phyloP scores from a whole-genome alignment of 2,888 invertebrate genomes.

The Rapana venosa region DNA sequence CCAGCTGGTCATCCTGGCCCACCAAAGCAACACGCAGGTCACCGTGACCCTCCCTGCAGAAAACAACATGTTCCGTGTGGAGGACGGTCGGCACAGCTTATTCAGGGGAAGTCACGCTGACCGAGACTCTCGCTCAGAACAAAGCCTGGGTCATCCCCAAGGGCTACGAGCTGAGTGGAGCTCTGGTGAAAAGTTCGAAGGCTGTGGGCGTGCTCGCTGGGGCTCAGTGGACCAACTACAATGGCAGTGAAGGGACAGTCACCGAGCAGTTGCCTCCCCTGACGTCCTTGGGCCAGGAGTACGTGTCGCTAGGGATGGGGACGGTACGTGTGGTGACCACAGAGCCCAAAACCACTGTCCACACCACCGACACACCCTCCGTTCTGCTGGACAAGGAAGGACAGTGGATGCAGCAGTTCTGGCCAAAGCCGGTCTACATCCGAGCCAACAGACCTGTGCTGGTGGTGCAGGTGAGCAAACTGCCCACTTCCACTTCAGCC shows the following conservation, averaged over 20 bases:
- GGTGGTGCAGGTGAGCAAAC: slow-evolving; percentile 31
- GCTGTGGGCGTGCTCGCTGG: slow-evolving; percentile 42
- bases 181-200: background rate
- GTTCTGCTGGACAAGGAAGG: background rate
- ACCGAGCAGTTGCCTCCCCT: slow-evolving; percentile 41
- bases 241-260: slow-evolving; percentile 22
- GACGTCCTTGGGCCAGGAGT: slow-evolving; percentile 30
- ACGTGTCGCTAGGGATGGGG: background rate
- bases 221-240: slow-evolving; percentile 32
- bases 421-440: background rate
- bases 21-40: slow-evolving; percentile 12
- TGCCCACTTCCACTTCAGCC: background rate
- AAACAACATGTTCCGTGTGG: slow-evolving; percentile 9
- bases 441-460: slow-evolving; percentile 38
- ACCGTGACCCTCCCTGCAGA: slow-evolving; percentile 3
- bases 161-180: slow-evolving; percentile 26
- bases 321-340: slow-evolving; percentile 33
- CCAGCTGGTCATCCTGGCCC: slow-evolving; percentile 42
- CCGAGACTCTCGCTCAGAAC: background rate
- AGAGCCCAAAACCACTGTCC: slow-evolving; percentile 32
- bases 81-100: background rate
- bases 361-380: slow-evolving; percentile 15
- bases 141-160: slow-evolving; percentile 9
- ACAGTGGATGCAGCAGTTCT: slow-evolving; percentile 11
- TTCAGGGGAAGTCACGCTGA: background rate